Evolutionary conservation across 2,888 invertebrate genomes (phyloP).

Genomic region (Capitulum mitella): DNA sequence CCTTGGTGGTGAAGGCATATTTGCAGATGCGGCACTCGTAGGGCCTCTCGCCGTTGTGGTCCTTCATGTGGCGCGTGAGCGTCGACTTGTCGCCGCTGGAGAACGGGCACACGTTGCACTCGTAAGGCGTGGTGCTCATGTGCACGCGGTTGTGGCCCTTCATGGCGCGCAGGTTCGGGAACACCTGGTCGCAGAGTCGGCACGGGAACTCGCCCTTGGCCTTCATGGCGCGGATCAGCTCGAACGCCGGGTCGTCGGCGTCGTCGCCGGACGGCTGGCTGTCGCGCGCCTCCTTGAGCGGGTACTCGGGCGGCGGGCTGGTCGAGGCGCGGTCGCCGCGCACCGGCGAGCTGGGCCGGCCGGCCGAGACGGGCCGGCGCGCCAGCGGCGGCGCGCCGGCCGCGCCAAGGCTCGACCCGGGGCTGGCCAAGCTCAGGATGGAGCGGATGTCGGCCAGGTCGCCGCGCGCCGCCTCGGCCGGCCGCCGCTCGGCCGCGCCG

Average conservation of each 20-base stretch:
- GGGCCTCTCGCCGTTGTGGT: constrained; percentile 90
- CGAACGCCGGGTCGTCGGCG: constrained; percentile 26
- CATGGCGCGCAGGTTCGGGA: constrained; percentile 77
- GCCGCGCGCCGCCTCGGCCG: constrained; percentile 58
- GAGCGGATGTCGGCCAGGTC: constrained; percentile 81
- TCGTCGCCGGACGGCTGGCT: constrained; percentile 39
- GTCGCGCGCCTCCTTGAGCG: constrained; percentile 42
- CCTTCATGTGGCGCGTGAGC: constrained; percentile 80
- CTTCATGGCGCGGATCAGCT: constrained; percentile 64
- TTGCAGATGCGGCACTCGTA: constrained; percentile 92
- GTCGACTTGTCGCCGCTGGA: constrained; percentile 84
- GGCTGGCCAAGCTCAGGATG: constrained; percentile 67
- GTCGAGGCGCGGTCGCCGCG: constrained; percentile 38
- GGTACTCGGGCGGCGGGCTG: constrained; percentile 41
- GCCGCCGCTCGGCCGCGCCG: constrained; percentile 67
- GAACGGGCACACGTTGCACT: constrained; percentile 89
- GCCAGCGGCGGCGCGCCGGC: constrained; percentile 31
- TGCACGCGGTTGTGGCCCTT: constrained; percentile 87
- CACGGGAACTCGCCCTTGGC: constrained; percentile 83
- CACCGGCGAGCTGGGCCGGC: constrained; percentile 38
- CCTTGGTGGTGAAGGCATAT: constrained; percentile 94
- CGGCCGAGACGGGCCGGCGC: constrained; percentile 24
- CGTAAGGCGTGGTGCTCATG: constrained; percentile 67
- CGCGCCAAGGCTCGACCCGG: constrained; percentile 43
- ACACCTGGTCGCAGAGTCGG: constrained; percentile 75